These are phyloP conservation scores for Drosophila histrio DNA, from an alignment of 2,888 invertebrate species.

Conservation along the genomic window DNA sequence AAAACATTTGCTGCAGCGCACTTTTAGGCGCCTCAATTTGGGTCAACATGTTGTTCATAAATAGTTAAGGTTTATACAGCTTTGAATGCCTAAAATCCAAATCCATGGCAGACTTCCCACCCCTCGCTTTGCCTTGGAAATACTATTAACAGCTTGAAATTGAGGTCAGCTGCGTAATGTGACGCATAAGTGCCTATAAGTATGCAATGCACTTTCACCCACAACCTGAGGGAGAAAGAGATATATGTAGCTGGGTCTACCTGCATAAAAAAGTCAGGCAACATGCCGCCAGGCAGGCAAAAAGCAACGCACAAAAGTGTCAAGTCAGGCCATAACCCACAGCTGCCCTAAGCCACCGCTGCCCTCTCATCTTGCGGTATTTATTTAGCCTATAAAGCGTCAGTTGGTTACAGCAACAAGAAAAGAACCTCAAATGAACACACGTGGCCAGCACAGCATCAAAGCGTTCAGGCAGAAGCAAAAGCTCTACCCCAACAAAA, in stretches of 20 bases:
- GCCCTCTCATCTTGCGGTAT: conserved; percentile 53
- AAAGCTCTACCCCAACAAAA: conserved; percentile 12
- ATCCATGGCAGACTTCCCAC: background rate
- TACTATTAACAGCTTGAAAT: conserved; percentile 57
- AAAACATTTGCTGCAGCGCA: conserved; percentile 39
- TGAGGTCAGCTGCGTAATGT: conserved; percentile 71
- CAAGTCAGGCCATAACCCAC: conserved; percentile 57
- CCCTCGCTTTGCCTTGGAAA: conserved; percentile 29
- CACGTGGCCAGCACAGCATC: conserved; percentile 66
- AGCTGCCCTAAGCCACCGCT: background rate
- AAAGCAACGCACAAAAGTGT: conserved; percentile 69
- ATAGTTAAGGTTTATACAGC: conserved; percentile 11
- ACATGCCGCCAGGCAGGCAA: conserved; percentile 56
- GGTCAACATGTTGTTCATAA: conserved; percentile 41
- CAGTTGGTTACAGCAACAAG: conserved; percentile 58
- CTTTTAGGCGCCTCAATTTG: conserved; percentile 27
- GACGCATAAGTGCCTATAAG: conserved; percentile 74
- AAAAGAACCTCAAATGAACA: conserved; percentile 48
- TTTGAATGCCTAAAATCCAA: conserved; percentile 17
- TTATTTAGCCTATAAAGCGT: conserved; percentile 79
- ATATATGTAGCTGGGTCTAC: conserved; percentile 1
- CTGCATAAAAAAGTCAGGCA: conserved; percentile 4
- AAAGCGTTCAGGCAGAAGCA: conserved; percentile 66
- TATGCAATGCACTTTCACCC: conserved; percentile 68
- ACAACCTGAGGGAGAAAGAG: background rate